Conservation (phyloP, 2,888 invertebrate genomes). For the Ceraclea dissimilis region DNA sequence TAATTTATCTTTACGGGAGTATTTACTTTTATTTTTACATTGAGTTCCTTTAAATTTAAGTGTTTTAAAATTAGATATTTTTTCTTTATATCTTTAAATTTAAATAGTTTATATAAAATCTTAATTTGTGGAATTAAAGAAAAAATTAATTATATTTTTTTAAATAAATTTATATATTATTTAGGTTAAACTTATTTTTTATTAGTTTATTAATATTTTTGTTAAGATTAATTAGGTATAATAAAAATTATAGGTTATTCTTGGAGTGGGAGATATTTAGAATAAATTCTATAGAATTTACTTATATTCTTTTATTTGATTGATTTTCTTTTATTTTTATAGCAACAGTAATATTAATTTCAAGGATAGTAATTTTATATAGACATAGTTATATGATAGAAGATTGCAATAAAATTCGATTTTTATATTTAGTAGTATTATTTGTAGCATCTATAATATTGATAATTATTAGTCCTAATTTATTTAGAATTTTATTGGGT, state of each 20-base stretch:
- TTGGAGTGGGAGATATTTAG: conserved; percentile 50
- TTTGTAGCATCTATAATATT: conserved; percentile 61
- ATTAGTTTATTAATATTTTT: conserved; percentile 34
- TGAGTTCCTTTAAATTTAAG: conserved; percentile 57
- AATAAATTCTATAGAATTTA: conserved; percentile 42
- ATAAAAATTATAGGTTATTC: conserved; percentile 41
- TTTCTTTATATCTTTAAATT: conserved; percentile 46
- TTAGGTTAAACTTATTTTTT: conserved; percentile 35
- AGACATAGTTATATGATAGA: conserved; percentile 54
- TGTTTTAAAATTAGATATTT: conserved; percentile 48
- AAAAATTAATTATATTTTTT: conserved; percentile 47
- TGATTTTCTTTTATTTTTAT: conserved; percentile 59
- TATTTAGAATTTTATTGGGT: conserved; percentile 62
- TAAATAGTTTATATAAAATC: conserved; percentile 62
- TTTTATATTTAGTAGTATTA: conserved; percentile 56
- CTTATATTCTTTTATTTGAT: conserved; percentile 54
- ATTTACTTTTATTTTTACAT: conserved; percentile 55
- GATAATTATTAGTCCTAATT: conserved; percentile 61
- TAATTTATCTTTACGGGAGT: conserved; percentile 46
- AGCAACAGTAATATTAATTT: conserved; percentile 58
- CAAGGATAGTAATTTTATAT: conserved; percentile 57
- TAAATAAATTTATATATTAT: conserved; percentile 42
- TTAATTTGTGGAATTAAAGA: conserved; percentile 60
- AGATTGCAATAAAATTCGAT: conserved; percentile 53
- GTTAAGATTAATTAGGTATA: conserved; percentile 40